phyloP scores from a whole-genome alignment of 2,888 invertebrate genomes.

The Ormyrus pomaceus region DNA sequence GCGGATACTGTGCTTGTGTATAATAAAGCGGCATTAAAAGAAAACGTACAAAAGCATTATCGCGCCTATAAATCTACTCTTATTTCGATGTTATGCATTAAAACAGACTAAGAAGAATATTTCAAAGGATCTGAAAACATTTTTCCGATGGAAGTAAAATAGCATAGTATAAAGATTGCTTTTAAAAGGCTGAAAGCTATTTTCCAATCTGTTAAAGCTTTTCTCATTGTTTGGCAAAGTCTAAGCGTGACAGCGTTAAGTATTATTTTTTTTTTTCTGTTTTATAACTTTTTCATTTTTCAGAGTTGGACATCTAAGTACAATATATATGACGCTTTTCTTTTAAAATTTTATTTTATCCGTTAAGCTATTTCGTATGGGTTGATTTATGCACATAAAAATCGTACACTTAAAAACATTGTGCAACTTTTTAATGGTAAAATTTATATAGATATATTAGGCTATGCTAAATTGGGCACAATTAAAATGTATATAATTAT shows the following conservation, averaged over 20 bases:
- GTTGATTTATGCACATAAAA: no score
- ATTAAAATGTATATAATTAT: no score
- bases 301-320: slow-evolving; percentile 45
- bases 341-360: not conserved
- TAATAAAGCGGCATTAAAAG: slow-evolving; percentile 49
- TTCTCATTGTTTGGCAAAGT: slow-evolving; percentile 14
- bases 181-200: slow-evolving; percentile 37
- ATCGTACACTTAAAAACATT: no score
- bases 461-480: no score
- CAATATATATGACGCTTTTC: slow-evolving; percentile 7
- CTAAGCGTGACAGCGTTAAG: slow-evolving; percentile 22
- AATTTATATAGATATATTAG: no score
- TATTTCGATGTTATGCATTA: slow-evolving; percentile 47
- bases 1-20: slow-evolving; percentile 28
- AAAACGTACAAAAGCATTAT: slow-evolving; percentile 49
- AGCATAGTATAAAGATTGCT: slow-evolving; percentile 31
- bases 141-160: slow-evolving; percentile 29
- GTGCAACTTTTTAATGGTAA: no score
- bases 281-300: slow-evolving; percentile 2
- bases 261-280: slow-evolving; percentile 18
- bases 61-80: slow-evolving; percentile 24
- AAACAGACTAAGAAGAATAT: slow-evolving; percentile 37
- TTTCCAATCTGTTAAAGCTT: not conserved
- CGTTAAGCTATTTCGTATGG: no score
- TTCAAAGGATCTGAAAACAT: slow-evolving; percentile 10